Conservation (phyloP, 2,797 vertebrate genomes). For the Toxotes lorentzi region DNA sequence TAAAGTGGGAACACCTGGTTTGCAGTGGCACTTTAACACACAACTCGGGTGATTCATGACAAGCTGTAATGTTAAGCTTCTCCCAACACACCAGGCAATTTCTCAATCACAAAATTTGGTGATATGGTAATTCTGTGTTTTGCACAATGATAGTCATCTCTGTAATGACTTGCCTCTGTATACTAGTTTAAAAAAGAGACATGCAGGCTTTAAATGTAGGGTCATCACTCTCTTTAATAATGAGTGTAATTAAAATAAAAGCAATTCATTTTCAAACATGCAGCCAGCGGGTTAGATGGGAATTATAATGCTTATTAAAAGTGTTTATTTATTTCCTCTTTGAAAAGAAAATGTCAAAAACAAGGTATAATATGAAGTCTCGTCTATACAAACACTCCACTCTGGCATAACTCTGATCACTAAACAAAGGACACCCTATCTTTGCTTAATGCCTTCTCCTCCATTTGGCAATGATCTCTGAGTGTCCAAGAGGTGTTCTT, state of each 20-base stretch:
- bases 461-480: constrained; percentile 75
- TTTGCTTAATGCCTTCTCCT: constrained; percentile 74
- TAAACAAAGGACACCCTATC: constrained; percentile 76
- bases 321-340: constrained; percentile 38
- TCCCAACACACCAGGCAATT: neutral
- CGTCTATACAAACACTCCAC: constrained; percentile 31
- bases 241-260: constrained; percentile 64
- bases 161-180: constrained; percentile 37
- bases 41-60: neutral
- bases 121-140: constrained; percentile 33
- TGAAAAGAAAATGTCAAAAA: constrained; percentile 55
- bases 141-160: constrained; percentile 27
- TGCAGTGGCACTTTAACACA: neutral
- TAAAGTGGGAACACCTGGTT: neutral
- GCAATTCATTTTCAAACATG: constrained; percentile 36
- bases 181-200: constrained; percentile 49
- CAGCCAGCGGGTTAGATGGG: constrained; percentile 56
- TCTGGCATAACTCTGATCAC: constrained; percentile 56
- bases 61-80: constrained; percentile 6
- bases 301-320: constrained; percentile 58
- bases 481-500: constrained; percentile 84
- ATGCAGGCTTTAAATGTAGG: constrained; percentile 52
- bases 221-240: constrained; percentile 66
- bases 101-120: neutral
- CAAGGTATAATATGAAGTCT: constrained; percentile 33